Percentiles rank a stretch among this genome's conserved stretches.
phyloP scores from a whole-genome alignment of 1,140 invertebrate species.

The Streblospio benedicti region DNA sequence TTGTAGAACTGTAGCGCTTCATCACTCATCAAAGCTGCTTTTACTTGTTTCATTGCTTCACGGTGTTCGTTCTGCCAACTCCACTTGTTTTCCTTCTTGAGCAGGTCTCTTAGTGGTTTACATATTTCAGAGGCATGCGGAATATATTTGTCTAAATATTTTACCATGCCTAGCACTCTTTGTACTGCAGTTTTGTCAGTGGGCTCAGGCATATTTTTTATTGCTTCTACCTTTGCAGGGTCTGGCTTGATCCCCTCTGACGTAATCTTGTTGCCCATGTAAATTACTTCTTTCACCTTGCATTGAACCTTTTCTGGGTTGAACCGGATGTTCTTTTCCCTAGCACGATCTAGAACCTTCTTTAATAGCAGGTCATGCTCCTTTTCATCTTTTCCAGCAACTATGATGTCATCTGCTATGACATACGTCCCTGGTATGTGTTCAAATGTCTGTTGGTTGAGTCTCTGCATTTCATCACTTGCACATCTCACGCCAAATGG shows the following conservation, averaged over 20 bases:
- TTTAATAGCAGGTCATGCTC: slow-evolving; percentile 2
- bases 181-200: slow-evolving; percentile 18
- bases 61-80: slow-evolving; percentile 2
- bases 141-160: slow-evolving; percentile 23
- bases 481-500: slow-evolving; percentile 4
- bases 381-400: slow-evolving; percentile 1
- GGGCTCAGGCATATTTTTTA: slow-evolving; percentile 24
- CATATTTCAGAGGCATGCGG: slow-evolving; percentile 6
- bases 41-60: slow-evolving; percentile 21
- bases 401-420: slow-evolving; percentile 35
- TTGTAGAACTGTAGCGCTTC: slow-evolving; percentile 28
- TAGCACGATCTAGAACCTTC: slow-evolving; percentile 32
- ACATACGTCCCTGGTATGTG: slow-evolving; percentile 34
- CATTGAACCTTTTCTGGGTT: slow-evolving; percentile 32
- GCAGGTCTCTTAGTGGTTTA: slow-evolving; percentile 3
- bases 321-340: slow-evolving; percentile 34
- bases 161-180: slow-evolving; percentile 24
- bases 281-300: not conserved
- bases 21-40: slow-evolving; percentile 18
- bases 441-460: slow-evolving; percentile 21
- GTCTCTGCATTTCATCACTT: slow-evolving; percentile 5
- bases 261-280: slow-evolving; percentile 32
- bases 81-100: slow-evolving; percentile 3
- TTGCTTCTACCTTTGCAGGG: slow-evolving; percentile 39
- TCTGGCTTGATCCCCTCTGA: slow-evolving; percentile 40